Evolutionary conservation across 2,888 invertebrate species (phyloP).

Genomic region (Cantharis lateralis): DNA sequence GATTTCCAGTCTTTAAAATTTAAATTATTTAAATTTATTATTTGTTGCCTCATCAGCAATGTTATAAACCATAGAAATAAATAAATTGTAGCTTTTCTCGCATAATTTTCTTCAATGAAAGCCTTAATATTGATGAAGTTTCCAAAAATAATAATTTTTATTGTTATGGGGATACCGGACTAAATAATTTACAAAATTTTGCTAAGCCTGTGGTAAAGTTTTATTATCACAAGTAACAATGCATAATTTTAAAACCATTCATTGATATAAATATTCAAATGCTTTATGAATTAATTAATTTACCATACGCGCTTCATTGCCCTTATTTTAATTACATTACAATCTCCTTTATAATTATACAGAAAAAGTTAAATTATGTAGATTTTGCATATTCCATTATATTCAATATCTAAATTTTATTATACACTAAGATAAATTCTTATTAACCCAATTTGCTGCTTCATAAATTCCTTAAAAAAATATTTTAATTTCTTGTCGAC

Average conservation of each 20-base stretch:
- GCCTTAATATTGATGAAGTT: background rate
- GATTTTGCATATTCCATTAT: background rate
- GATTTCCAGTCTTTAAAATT: no score
- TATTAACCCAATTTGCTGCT: background rate
- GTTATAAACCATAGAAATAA: background rate
- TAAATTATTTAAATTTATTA: background rate
- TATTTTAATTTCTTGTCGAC: conserved; percentile 2
- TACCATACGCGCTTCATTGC: background rate
- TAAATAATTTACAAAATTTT: background rate
- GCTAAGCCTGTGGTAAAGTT: background rate
- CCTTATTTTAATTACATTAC: background rate
- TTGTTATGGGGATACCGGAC: background rate
- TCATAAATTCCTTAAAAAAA: conserved; percentile 1
- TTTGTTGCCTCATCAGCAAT: background rate
- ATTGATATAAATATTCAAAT: background rate
- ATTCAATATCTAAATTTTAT: background rate
- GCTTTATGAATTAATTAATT: background rate
- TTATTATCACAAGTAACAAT: background rate
- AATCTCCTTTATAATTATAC: background rate
- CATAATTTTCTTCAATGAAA: background rate
- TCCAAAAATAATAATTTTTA: background rate
- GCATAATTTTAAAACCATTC: background rate
- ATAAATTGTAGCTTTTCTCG: background rate
- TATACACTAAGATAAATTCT: background rate
- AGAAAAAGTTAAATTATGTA: background rate